These are phyloP conservation scores for Oreotrochilus melanogaster DNA, from an alignment of 2,113 vertebrate species.

Conservation along the genomic window DNA sequence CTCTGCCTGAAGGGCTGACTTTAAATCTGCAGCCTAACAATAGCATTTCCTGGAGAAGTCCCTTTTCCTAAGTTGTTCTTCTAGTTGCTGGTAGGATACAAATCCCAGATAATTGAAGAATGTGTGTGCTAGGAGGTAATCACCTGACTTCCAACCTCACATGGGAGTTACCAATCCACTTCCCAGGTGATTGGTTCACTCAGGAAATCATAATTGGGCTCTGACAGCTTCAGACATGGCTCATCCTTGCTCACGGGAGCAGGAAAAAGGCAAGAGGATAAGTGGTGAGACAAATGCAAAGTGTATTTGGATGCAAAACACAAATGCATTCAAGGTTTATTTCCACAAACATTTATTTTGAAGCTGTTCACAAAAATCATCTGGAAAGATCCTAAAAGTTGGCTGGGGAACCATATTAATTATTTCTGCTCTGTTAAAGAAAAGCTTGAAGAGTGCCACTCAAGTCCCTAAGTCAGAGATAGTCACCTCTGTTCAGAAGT, in stretches of 20 bases:
- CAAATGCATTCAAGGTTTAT: neutral
- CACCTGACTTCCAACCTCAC: neutral
- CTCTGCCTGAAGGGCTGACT: neutral
- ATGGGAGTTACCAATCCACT: accelerated
- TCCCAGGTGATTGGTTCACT: neutral
- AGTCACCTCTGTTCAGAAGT: neutral
- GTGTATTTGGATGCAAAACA: neutral
- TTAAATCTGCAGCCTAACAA: neutral
- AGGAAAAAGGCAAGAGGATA: neutral
- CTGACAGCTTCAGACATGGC: neutral
- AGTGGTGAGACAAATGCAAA: accelerated
- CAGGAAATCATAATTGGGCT: neutral
- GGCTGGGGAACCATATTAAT: neutral
- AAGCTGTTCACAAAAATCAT: neutral
- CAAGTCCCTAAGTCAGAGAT: accelerated
- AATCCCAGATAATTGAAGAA: neutral
- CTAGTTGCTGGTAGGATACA: neutral
- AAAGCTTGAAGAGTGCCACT: neutral
- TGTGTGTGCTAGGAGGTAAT: neutral
- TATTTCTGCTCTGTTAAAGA: neutral
- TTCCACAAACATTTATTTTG: neutral
- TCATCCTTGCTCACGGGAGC: neutral
- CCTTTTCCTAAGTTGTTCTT: neutral
- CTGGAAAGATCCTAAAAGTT: neutral
- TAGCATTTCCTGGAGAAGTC: neutral